Base-by-base conservation (phyloP, 2,888 invertebrate genomes). In the Epinotia bilunana region DNA sequence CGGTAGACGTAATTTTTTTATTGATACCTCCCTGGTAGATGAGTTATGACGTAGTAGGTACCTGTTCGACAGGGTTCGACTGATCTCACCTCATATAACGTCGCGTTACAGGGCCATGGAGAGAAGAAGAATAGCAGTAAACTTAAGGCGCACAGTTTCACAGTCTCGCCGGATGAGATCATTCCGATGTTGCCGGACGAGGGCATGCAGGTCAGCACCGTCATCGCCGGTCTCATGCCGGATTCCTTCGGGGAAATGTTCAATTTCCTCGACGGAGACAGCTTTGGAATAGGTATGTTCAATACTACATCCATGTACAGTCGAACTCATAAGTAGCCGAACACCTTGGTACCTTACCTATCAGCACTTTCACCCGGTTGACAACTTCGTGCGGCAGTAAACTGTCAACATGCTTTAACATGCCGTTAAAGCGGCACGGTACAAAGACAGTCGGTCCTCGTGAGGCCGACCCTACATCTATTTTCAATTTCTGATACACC, bases 231-330 rank as follows among this genome's bases (percentile, higher is more conserved):
- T 6, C 89, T 94, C 39, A 92, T 92, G 92, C 91, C 93, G 0
- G 93, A 94, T 81, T 89, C 90, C 5, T 91, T 92, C 75, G 92
- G 89, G 2, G 93, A 94, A 77, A 93, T 92, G 91, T 94, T 92
- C 79, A 94, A 94, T 76, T 91, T 94, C 77, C 84, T 94, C 1
- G 93, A 94, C 65, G 93, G 93, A 18, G 93, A 94, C 78, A 93
- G 93, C 78, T 93, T 94, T 78, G 93, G 93, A n/a, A 94, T 94
- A 76, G 93, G 93, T 93, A 53, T 63, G 70, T 49, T 53, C 1
- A 16, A 23, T 11, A n/a, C 49, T 49, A 49, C 16, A 49, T 13
- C 49, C 4, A 49, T 2, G 16, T 49, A 49, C 39, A 39, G 16
- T 33, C 20, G 20, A 33, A 53, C 2, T 16, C 53, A 16, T 16